Evolutionary conservation across 1,140 invertebrate species (phyloP).

Genomic region (Atta cephalotes): DNA sequence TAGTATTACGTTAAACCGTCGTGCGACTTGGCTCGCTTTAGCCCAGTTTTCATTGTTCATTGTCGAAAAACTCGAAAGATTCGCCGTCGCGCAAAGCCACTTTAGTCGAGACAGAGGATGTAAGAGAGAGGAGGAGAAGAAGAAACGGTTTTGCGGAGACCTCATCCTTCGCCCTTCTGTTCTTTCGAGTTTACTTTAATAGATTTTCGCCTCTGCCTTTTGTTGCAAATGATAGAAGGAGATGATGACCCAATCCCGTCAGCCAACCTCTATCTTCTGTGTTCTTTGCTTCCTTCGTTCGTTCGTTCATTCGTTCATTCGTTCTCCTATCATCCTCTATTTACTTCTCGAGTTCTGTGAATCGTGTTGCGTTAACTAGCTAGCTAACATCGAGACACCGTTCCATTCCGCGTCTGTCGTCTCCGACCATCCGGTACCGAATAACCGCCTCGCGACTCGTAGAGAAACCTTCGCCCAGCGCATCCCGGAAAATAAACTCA

Average conservation of each 20-base stretch:
- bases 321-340: conserved; percentile 39
- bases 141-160: conserved; percentile 64
- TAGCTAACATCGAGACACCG: conserved; percentile 35
- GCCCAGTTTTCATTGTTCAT: conserved; percentile 58
- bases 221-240: conserved; percentile 34
- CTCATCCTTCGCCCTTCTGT: conserved; percentile 3
- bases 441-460: conserved; percentile 39
- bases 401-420: conserved; percentile 34
- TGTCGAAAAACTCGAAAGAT: conserved; percentile 52
- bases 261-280: conserved; percentile 21
- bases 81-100: conserved; percentile 49
- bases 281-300: conserved; percentile 16
- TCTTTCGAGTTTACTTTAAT: conserved; percentile 54
- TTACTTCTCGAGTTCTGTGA: conserved; percentile 37
- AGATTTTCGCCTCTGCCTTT: conserved; percentile 67
- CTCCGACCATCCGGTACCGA: conserved; percentile 49
- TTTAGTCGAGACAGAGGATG: conserved; percentile 49
- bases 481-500: conserved; percentile 80
- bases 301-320: neutral
- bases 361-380: conserved; percentile 58
- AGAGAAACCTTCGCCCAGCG: neutral
- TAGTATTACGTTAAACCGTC: conserved; percentile 67
- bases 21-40: conserved; percentile 49
- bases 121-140: conserved; percentile 36
- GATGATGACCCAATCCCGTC: conserved; percentile 41